Conservation (phyloP, 2,797 vertebrate species). For the Mus caroli region DNA sequence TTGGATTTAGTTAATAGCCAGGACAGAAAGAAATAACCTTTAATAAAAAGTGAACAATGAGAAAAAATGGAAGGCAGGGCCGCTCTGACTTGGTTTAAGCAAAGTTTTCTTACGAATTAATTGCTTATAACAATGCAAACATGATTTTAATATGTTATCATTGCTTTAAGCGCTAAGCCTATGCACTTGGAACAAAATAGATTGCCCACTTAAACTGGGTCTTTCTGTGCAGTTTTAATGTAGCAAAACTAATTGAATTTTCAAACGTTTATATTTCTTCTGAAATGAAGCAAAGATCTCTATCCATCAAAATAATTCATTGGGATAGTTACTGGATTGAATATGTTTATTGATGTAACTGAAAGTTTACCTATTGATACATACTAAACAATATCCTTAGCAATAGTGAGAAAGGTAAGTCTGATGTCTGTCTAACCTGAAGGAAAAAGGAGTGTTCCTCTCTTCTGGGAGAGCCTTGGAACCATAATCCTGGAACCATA, state of each 20-base stretch:
- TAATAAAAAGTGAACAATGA: constrained; percentile 32
- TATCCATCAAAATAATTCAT: constrained; percentile 85
- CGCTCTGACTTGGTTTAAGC: not conserved
- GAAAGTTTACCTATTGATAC: constrained; percentile 88
- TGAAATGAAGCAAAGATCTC: constrained; percentile 79
- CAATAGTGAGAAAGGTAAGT: constrained; percentile 83
- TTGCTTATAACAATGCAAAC: constrained; percentile 35
- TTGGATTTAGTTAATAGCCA: constrained; percentile 62
- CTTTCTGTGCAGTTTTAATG: constrained; percentile 70
- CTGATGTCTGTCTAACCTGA: constrained; percentile 85
- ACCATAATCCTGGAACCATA: constrained; percentile 79
- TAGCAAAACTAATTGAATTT: constrained; percentile 77
- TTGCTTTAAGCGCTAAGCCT: not conserved
- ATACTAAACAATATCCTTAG: constrained; percentile 86
- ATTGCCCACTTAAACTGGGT: constrained; percentile 15
- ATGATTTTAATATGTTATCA: constrained; percentile 24
- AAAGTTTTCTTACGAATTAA: not conserved
- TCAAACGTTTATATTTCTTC: constrained; percentile 81
- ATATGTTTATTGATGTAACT: constrained; percentile 86
- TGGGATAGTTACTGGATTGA: constrained; percentile 84
- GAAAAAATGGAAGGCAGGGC: not conserved
- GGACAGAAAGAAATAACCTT: not conserved
- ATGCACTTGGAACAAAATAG: constrained; percentile 61
- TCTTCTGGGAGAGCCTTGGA: constrained; percentile 79
- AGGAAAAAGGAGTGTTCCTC: constrained; percentile 80